These are phyloP conservation scores for Smittia sp. DNA, from an alignment of 2,888 invertebrate genomes.

Conservation along the genomic window DNA sequence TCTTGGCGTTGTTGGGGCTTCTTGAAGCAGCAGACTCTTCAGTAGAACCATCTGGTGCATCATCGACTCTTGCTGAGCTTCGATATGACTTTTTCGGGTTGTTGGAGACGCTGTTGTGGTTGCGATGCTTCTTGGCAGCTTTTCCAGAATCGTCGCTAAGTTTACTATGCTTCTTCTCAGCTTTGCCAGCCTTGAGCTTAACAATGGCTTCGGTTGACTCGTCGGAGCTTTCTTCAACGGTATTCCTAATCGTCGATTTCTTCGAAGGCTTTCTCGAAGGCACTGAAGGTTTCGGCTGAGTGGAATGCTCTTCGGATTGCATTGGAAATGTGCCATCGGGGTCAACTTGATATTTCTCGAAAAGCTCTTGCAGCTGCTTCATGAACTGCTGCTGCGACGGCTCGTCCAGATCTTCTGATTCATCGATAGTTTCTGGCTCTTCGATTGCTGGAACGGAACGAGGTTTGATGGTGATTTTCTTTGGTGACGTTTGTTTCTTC, in stretches of 20 bases:
- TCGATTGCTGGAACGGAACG: neutral
- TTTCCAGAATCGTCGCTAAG: conserved; percentile 19
- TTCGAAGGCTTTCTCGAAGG: conserved; percentile 18
- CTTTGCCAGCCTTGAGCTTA: neutral
- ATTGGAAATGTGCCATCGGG: conserved; percentile 31
- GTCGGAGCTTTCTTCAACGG: conserved; percentile 21
- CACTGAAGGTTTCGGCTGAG: conserved; percentile 20
- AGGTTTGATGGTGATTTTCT: conserved; percentile 13
- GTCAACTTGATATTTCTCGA: conserved; percentile 3
- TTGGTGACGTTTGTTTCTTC: neutral
- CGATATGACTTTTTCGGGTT: neutral
- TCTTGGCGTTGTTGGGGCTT: neutral
- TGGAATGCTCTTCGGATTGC: neutral
- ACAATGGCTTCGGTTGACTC: conserved; percentile 16
- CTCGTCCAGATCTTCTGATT: neutral
- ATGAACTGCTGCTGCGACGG: neutral
- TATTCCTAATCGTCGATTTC: conserved; percentile 14
- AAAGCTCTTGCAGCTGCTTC: conserved; percentile 15
- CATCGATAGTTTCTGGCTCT: neutral
- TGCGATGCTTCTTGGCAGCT: neutral
- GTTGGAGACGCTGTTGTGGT: neutral
- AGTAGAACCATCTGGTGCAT: neutral
- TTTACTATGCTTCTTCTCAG: conserved; percentile 23
- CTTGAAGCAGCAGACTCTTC: neutral
- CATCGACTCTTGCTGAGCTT: conserved; percentile 4